These are phyloP conservation scores for Sarcophaga bullata DNA, from an alignment of 1,140 invertebrate species.

Conservation along the genomic window DNA sequence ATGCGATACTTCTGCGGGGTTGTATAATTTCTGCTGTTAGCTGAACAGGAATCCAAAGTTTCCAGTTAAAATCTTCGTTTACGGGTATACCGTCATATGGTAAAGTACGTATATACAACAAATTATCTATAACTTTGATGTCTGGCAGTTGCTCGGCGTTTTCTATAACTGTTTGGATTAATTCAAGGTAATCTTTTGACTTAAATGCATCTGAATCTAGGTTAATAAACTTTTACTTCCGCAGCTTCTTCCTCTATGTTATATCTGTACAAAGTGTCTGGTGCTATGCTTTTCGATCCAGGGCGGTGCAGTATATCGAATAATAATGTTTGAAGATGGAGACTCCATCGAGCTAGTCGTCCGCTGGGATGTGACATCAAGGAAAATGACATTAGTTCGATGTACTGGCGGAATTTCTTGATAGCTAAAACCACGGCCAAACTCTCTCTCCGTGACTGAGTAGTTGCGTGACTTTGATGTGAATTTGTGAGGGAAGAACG, in stretches of 20 bases:
- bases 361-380: not conserved
- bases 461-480: no score
- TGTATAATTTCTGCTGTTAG: not conserved
- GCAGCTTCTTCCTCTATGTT: not conserved
- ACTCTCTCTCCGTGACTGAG: not conserved
- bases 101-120: not conserved
- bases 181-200: not conserved
- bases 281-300: not conserved
- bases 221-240: not conserved
- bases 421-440: not conserved
- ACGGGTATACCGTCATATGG: not conserved
- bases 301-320: not conserved
- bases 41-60: not conserved
- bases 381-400: conserved; percentile 61
- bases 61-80: not conserved
- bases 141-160: not conserved
- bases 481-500: no score
- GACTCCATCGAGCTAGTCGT: not conserved
- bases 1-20: not conserved
- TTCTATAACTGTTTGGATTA: not conserved
- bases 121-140: not conserved
- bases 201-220: not conserved
- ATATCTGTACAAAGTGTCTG: not conserved
- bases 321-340: not conserved
- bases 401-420: conserved; percentile 52